Evolutionary conservation across 2,888 invertebrate genomes (phyloP), one percentile per base, ranked within the genome.

Genomic region (Pyrrhia umbra): DNA sequence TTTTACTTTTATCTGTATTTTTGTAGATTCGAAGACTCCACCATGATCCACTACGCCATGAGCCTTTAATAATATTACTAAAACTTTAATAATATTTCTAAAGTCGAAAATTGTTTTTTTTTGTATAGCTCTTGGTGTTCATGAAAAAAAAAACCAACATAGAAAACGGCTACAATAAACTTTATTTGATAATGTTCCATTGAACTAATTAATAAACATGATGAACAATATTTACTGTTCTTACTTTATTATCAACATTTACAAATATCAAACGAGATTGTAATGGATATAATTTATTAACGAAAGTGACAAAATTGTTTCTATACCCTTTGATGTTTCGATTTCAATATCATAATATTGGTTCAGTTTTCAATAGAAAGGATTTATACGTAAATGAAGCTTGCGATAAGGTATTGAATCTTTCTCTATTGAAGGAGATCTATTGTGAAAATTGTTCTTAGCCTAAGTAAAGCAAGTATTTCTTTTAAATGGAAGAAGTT

Each of bases 261-360:
- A 10, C 6, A 9, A 50, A 37, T 54, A 52, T n/a, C n/a, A 58
- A 73, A 18, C 45, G 46, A 16, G 0, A 18, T 50, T 39, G 42
- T 62, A 43, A 68, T n/a, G 27, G n/a, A n/a, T n/a, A 18, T 21
- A 43, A 52, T 52, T 55, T 30, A 55, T 65, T 70, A 49, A n/a
- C 55, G 42, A 46, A 60, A 74, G 47, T 75, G 78, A 55, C 57
- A 47, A 55, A 68, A 78, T 65, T 68, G 47, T 64, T 64, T 59
- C 30, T 18, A 10, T 23, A 47, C 45, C 57, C 54, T 70, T 78
- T 68, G 61, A 75, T 75, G 42, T 78, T 77, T 57, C 47, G 68
- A 68, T 57, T 77, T 57, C 50, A 71, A 68, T 57, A 43, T 46
- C 40, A 63, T 70, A 73, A 62, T 74, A 75, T 71, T 60, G 59